Evolutionary conservation across 1,140 invertebrate species (phyloP), one percentile per base, ranked within the genome.

Genomic region (Agrypnia vestita): DNA sequence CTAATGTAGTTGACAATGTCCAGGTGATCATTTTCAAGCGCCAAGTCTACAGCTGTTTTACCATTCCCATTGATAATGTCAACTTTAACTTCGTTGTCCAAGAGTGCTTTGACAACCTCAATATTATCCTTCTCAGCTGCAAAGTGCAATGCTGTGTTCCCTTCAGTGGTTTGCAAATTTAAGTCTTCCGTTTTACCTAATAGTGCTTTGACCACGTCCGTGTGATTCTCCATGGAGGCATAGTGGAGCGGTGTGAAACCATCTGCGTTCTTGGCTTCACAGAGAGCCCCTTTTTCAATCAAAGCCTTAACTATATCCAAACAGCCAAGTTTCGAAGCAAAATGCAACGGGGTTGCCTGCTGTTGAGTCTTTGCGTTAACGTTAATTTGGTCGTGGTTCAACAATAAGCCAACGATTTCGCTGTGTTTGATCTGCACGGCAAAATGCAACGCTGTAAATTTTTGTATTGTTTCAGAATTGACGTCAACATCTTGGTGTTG

Each of bases 31-130:
- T 62, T 62, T 62, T 62, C 59, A 3, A 35, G 19, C 1, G 59
- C 59, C 9, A 62, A 25, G 13, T 62, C 21, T 4, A 13, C 10
- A 12, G 59, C 59, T 21, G 9, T 25, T 19, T 62, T 62, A 7
- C 12, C 12, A 4, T 62, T 3, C 1, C 10, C 10, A 35, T 35
- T 62, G 3, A 6, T 7, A 62, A 11, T 19, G 25, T 35, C 21
- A 8, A 19, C 4, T 6, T 62, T 35, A 12, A 1, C 25, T 62
- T 11, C 0, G 25, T 11, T 62, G 3, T 51, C n/a, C n/a, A 62
- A 25, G 9, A 62, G 59, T 62, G 3, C 17, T 62, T 62, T 62
- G 10, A 62, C 59, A 62, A 62, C 9, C 4, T 62, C 59, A 8
- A 8, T 1, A 13, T 35, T 62, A 11, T 19, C 59, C 11, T 13